phyloP scores from a whole-genome alignment of 2,888 invertebrate species.

The Rhorus exstirpatorius region DNA sequence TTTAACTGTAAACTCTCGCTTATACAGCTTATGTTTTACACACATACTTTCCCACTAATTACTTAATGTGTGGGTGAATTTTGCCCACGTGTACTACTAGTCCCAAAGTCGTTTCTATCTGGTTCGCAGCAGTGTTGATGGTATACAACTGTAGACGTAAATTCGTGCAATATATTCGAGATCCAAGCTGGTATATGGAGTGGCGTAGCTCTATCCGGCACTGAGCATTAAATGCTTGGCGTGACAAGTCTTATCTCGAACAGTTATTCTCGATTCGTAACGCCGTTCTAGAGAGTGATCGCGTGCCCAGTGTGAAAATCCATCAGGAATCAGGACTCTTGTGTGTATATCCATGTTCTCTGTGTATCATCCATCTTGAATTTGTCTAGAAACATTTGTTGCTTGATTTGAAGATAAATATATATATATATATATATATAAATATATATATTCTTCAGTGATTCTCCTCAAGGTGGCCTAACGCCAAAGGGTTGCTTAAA shows the following conservation, averaged over 20 bases:
- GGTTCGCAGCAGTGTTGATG: constrained; percentile 6
- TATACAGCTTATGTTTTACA: background rate
- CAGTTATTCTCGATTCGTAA: constrained; percentile 61
- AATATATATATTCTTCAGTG: background rate
- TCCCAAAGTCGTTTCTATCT: background rate
- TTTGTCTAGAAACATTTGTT: background rate
- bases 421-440: too few relatives aligned
- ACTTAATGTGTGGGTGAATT: constrained; percentile 10
- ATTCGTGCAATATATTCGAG: constrained; percentile 1
- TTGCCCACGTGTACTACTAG: constrained; percentile 1
- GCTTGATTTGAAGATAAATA: constrained; percentile 2
- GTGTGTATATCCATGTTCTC: constrained; percentile 11
- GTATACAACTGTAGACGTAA: background rate
- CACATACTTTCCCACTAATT: constrained; percentile 43
- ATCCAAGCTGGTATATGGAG: constrained; percentile 40
- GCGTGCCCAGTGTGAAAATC: constrained; percentile 67
- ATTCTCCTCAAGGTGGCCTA: background rate
- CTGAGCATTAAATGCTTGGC: constrained; percentile 71
- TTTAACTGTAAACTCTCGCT: background rate
- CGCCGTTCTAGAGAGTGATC: constrained; percentile 57
- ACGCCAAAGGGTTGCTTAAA: background rate
- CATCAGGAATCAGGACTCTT: constrained; percentile 2
- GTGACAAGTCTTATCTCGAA: constrained; percentile 71
- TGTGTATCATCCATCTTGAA: constrained; percentile 14
- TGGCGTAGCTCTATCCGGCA: constrained; percentile 37